These are phyloP conservation scores for Pentamera pediparva DNA, from an alignment of 53 echinoderm and acorn worm species.

Conservation along the genomic window DNA sequence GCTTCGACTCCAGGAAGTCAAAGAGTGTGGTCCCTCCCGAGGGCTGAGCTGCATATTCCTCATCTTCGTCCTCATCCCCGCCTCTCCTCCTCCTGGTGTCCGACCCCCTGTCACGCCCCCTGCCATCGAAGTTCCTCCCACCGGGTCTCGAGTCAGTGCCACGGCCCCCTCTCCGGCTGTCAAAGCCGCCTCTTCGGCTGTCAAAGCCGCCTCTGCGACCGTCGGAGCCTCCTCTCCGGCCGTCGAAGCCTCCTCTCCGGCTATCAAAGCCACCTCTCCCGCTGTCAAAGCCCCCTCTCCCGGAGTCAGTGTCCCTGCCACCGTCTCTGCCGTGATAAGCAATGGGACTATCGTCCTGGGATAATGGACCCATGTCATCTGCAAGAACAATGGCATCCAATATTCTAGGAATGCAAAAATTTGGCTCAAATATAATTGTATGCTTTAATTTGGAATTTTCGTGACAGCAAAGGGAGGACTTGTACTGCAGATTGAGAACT, in stretches of 20 bases:
- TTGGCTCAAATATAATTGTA: no score
- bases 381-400: not conserved
- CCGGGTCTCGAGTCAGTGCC: not conserved
- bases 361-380: conserved; percentile 8
- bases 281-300: conserved; percentile 39
- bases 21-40: conserved; percentile 80
- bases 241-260: not conserved
- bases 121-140: not conserved
- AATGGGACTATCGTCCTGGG: not conserved
- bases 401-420: no score
- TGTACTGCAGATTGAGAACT: no score
- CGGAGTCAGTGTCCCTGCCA: conserved; percentile 12
- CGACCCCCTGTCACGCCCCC: conserved; percentile 4
- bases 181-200: not conserved
- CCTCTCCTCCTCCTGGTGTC: not conserved
- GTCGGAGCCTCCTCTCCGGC: not conserved
- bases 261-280: conserved; percentile 13
- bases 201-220: not conserved
- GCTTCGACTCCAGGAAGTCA: conserved; percentile 90
- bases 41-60: conserved; percentile 61
- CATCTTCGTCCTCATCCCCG: conserved; percentile 65
- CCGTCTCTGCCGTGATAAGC: not conserved
- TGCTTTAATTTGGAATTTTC: no score
- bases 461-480: no score
- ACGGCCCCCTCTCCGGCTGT: conserved; percentile 7